Base-by-base conservation (phyloP, 1,140 invertebrate genomes). In the Tetranychus urticae region DNA sequence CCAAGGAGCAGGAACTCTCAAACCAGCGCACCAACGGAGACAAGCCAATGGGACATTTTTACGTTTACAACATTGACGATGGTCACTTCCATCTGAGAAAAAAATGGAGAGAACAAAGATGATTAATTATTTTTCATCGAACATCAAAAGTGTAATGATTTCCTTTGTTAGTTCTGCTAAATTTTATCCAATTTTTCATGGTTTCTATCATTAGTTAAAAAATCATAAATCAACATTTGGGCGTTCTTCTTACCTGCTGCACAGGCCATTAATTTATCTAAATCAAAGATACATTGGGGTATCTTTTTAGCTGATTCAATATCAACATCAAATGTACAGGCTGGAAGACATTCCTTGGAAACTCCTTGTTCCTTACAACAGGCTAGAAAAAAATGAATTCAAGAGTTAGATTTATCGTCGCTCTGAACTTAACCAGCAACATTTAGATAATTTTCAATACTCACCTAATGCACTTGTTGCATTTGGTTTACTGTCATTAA, bases 361-460 rank as follows among this genome's bases (percentile, higher is more conserved):
- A 88, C 84, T 66, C 85, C 84, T 70, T 84, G 81, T 69, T 81
- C 77, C 33, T 77, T 71, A 68, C 84, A 87, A 68, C 84, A 86
- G 61, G 82, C 78, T 1, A 33, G 31, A 33, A 52, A n/a, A n/a
- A 52, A 6, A 52, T 2, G 23, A 23, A 12, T 12, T 42, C 10
- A 42, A 42, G 5, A 5, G 10, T 42, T 42, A 6, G 10, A 5
- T 42, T 42, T 6, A 42, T 42, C 39, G 10, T 42, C 39, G 0
- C 1, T 5, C 10, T 42, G 5, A 42, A 5, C 10, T 42, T 42
- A 42, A 6, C 39, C 39, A 42, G 10, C 5, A 10, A 42, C 39
- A 42, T 0, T 42, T 42, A 6, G 10, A 5, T 42, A 42, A 42
- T 42, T 10, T 23, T 23, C 23, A 23, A 23, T 0, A 42, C 39